phyloP scores from a whole-genome alignment of 35 echinoderm and acorn worm genomes.

The Stichopus chloronotus region DNA sequence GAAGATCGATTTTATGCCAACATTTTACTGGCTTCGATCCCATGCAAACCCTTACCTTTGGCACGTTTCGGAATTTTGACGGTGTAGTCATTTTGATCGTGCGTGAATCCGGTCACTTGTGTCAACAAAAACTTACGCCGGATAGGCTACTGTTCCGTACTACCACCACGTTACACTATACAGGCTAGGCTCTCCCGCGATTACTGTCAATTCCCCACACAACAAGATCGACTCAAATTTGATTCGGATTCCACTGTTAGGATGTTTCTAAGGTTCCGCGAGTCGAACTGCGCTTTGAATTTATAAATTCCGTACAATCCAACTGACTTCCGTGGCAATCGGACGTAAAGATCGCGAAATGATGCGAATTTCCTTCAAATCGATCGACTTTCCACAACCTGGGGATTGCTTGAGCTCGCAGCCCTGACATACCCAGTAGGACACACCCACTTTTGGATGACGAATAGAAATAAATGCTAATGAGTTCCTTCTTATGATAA shows the following conservation, averaged over 20 bases:
- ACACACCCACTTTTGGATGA: constrained; percentile 49
- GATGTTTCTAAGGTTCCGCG: not conserved
- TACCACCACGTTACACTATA: not conserved
- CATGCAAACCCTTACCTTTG: constrained; percentile 69
- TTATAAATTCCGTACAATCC: not conserved
- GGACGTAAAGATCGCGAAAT: constrained; percentile 40
- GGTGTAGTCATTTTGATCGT: constrained; percentile 74
- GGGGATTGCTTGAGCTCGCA: not conserved
- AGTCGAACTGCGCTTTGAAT: not conserved
- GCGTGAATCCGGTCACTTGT: not conserved
- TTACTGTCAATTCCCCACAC: not conserved
- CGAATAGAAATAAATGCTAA: not conserved
- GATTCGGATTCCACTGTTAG: not conserved
- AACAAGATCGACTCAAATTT: not conserved
- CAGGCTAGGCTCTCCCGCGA: constrained; percentile 22
- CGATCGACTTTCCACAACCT: constrained; percentile 23
- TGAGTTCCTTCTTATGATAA: constrained; percentile 25
- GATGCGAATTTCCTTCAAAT: constrained; percentile 51
- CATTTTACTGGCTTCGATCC: no score
- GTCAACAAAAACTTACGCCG: not conserved
- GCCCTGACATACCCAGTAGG: constrained; percentile 33
- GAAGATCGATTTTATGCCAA: no score
- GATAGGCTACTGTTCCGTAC: constrained; percentile 18
- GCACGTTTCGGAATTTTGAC: constrained; percentile 93
- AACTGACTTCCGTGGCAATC: constrained; percentile 14